These are phyloP conservation scores for Solenopsis invicta DNA, from an alignment of 1,140 invertebrate genomes.

Conservation along the genomic window DNA sequence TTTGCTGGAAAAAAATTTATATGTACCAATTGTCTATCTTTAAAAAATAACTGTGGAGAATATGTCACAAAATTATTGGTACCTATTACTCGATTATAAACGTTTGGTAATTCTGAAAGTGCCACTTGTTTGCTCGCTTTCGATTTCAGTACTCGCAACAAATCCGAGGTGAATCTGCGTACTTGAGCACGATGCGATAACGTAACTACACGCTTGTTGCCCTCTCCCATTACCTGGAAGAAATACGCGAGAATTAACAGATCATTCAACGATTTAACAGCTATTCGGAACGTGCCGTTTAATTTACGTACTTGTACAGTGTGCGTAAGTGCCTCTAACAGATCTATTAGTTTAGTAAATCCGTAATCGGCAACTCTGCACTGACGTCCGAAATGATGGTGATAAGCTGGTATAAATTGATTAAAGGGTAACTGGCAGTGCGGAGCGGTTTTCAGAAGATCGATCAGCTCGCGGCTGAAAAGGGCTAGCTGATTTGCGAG, in stretches of 20 bases:
- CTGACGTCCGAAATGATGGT: constrained; percentile 97
- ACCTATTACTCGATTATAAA: constrained; percentile 92
- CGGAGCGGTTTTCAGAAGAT: constrained; percentile 92
- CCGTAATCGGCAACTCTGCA: constrained; percentile 98
- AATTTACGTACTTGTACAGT: constrained; percentile 92
- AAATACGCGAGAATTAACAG: constrained; percentile 34
- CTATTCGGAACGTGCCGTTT: neutral
- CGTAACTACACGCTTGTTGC: constrained; percentile 94
- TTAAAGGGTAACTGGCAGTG: constrained; percentile 92
- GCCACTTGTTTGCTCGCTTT: constrained; percentile 92
- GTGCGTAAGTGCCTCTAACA: constrained; percentile 96
- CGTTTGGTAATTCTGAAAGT: constrained; percentile 91
- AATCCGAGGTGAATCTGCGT: constrained; percentile 95
- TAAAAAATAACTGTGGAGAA: neutral
- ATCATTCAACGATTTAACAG: neutral
- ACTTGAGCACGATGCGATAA: constrained; percentile 95
- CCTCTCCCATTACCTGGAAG: constrained; percentile 94
- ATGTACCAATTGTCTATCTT: constrained; percentile 26
- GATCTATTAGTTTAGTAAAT: constrained; percentile 95
- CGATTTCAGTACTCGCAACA: constrained; percentile 94
- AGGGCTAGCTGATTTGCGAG: constrained; percentile 89
- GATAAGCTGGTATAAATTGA: constrained; percentile 97
- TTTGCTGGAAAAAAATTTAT: constrained; percentile 80
- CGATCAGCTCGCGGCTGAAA: constrained; percentile 93
- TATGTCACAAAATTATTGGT: constrained; percentile 61